Evolutionary conservation across 2,113 vertebrate species (phyloP), one percentile per base, ranked within the genome.

Genomic region (Hypomesus transpacificus): DNA sequence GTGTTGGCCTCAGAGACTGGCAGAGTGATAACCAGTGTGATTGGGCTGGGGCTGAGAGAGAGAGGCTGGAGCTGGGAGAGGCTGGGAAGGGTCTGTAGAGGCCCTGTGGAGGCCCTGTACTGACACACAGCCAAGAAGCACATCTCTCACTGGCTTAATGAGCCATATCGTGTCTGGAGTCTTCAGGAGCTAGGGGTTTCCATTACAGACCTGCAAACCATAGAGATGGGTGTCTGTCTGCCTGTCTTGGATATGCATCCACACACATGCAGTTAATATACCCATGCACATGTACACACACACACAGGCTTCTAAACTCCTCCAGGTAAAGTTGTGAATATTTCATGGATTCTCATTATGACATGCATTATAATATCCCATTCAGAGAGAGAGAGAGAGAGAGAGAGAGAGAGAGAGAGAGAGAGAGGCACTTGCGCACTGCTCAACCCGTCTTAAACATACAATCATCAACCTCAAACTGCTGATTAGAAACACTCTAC

Each of bases 291-390:
- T 46, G 39, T 7, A 46, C 39, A 14, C 51, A 66, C 58, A 53
- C 20, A 24, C 46, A 67, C 66, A 67, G 18, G 17, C 31, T 39
- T 68, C 4, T 0, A 18, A 64, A n/a, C 62, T 82, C 79, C 83
- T 81, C 68, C 68, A 84, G 78, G 87, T 88, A 77, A 84, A 76
- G 73, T 78, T 72, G 70, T 86, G 78, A 85, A 89, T 88, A 86
- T 90, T 88, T 89, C 79, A 90, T 85, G 82, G 80, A 77, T 80
- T 77, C 87, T 89, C 83, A 87, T 88, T 88, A 86, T 67, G 82
- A 1, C 74, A 66, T 84, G 74, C 68, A 59, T 73, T 76, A 75
- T 84, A 85, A 80, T 78, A 82, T 81, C 83, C 83, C 73, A 22
- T 70, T 67, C 0, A 14, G 16, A 24, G 31, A 80, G 75, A 75